Percentiles rank a stretch among this genome's conserved stretches.
Evolutionary conservation across 1,140 invertebrate genomes (phyloP).

Genomic region (Choristoneura fumiferana): DNA sequence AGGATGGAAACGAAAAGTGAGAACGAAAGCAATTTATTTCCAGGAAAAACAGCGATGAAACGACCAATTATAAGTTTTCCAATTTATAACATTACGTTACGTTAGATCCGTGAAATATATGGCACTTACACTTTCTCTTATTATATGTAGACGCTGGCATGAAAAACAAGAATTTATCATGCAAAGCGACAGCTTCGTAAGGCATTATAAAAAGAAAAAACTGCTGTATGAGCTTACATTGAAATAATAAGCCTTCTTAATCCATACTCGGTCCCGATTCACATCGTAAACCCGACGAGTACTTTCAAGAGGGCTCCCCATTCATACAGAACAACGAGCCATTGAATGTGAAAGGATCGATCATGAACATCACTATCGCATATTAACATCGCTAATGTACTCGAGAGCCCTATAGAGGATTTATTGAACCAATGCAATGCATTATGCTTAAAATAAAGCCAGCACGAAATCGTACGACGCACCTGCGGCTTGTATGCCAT

Average conservation of each 20-base stretch:
- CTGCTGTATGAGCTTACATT: constrained; percentile 20
- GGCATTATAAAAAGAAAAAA: constrained; percentile 7
- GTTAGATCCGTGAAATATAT: constrained; percentile 13
- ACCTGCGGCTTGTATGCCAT: background rate
- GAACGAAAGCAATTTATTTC: no score
- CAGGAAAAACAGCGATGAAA: background rate
- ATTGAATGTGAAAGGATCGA: constrained; percentile 43
- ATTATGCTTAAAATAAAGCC: constrained; percentile 34
- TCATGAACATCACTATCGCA: constrained; percentile 43
- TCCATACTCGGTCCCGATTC: constrained; percentile 19
- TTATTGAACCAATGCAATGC: constrained; percentile 37
- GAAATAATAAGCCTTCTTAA: constrained; percentile 24
- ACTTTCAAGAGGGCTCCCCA: constrained; percentile 31
- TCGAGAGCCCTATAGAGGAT: constrained; percentile 39
- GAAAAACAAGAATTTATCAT: constrained; percentile 10
- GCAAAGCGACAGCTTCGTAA: constrained; percentile 2
- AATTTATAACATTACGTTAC: constrained; percentile 8
- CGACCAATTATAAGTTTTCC: constrained; percentile 14
- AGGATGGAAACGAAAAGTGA: no score
- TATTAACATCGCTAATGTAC: constrained; percentile 61
- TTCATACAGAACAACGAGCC: constrained; percentile 35
- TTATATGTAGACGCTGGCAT: background rate
- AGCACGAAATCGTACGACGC: constrained; percentile 8
- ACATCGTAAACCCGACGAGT: constrained; percentile 24
- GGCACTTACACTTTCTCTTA: constrained; percentile 8